Evolutionary conservation across 2,888 invertebrate species (phyloP), one percentile per base, ranked within the genome.

Genomic region (Sepioteuthis lessoniana): DNA sequence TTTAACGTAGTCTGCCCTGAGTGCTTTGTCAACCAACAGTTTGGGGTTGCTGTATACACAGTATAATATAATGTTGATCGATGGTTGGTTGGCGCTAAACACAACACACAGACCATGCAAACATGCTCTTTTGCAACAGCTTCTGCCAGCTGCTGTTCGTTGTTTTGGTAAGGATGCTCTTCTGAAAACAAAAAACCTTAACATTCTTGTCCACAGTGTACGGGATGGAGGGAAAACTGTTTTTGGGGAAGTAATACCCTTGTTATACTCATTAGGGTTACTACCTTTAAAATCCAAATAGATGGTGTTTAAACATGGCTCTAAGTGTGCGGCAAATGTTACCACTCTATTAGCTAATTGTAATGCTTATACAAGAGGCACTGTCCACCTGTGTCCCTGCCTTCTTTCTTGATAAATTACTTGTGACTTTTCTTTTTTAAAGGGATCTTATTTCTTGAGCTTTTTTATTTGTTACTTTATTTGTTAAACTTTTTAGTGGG

Each of bases 241-340:
- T 76, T n/a, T 42, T 2, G 76, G n/a, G n/a, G 76, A 76, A 76
- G 16, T 76, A 76, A 76, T 76, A 76, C 76, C 76, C n/a, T 76
- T 76, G 76, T 76, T 76, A 76, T 76, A n/a, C 76, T 76, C n/a
- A n/a, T 76, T 76, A 76, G 76, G 76, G 76, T 8, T n/a, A 76
- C 76, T 16, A 13, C 76, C n/a, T n/a, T 76, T 76, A 76, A 76
- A 76, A 76, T 76, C 76, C 76, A 76, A 76, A 76, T 76, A 76
- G 76, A 76, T 13, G 76, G 16, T 13, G n/a, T 76, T 76, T n/a
- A 76, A 76, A 76, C 76, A 76, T 35, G 13, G n/a, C 0, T 76
- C 76, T 76, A n/a, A n/a, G 76, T 76, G 76, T 76, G 76, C 76
- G 76, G 76, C 76, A 76, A 76, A 76, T 76, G n/a, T 76, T 76